A percentile compares a stretch with the other conserved stretches of the same genome.
phyloP scores from a whole-genome alignment of 2,797 vertebrate species.

The Esox lucius region DNA sequence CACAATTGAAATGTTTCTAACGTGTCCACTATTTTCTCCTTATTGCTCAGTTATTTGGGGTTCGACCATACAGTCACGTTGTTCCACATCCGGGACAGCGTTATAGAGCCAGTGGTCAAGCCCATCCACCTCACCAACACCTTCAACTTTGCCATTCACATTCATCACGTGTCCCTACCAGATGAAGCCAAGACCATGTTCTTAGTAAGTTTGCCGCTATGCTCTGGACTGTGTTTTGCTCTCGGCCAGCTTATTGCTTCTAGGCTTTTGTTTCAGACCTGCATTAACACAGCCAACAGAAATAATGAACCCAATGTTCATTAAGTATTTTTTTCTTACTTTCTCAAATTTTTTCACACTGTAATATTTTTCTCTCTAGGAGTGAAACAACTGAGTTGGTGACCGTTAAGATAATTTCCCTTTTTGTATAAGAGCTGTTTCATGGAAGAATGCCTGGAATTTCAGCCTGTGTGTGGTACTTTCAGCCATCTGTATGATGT shows the following conservation, averaged over 20 bases:
- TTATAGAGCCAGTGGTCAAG: constrained; percentile 81
- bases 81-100: constrained; percentile 86
- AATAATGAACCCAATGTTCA: neutral
- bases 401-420: too few relatives aligned
- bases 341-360: too few relatives aligned
- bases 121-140: constrained; percentile 85
- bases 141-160: constrained; percentile 82
- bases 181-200: constrained; percentile 86
- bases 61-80: constrained; percentile 87
- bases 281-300: neutral
- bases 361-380: too few relatives aligned
- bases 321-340: too few relatives aligned
- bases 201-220: constrained; percentile 67
- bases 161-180: constrained; percentile 84
- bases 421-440: too few relatives aligned
- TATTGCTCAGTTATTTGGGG: constrained; percentile 75
- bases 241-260: neutral
- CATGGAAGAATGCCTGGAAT: too few relatives aligned
- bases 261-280: neutral
- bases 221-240: neutral
- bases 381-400: too few relatives aligned
- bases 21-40: neutral
- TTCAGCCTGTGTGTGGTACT: too few relatives aligned
- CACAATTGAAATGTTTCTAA: neutral
- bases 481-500: too few relatives aligned